Base-by-base conservation (phyloP, 1,140 invertebrate species). In the Halesus radiatus region DNA sequence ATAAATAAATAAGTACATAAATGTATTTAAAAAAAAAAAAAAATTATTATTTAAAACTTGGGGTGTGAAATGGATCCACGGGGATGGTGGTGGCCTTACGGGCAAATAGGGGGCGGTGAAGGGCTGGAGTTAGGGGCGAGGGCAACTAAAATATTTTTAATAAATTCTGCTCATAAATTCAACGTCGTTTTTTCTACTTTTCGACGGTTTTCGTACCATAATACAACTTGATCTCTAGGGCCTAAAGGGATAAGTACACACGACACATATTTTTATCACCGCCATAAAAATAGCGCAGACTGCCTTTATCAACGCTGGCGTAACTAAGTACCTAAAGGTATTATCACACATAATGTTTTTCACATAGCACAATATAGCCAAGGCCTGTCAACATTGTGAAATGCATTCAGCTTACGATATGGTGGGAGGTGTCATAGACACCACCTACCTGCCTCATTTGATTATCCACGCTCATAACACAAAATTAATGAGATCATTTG, bases 221-320 rank as follows among this genome's bases (percentile, higher is more conserved):
- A 3, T 7, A 45, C 37, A 13, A 45, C 1, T 45, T 37, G 1
- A 0, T 0, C 23, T 0, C 18, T 26, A 23, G 60, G 7, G 29
- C 20, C 3, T 18, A 64, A 53, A 53, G 68, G 68, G 15, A 52
- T 72, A 72, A 50, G 15, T 15, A 52, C 8, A 18, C 26, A 72
- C 45, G 68, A 45, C 68, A 72, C 13, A 72, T 52, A 64, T 68
- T 68, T 66, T 72, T 72, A 72, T 72, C 45, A 6, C 18, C 20
- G 16, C 56, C 7, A n/a, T 26, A 72, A 53, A 72, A 72, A 72
- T 72, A 72, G 68, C 45, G 18, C 45, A 72, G 45, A 53, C 45
- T n/a, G 68, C 3, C 54, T 22, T 72, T 52, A 52, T 72, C 68
- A 15, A 1, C 10, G 20, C 13, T 72, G 52, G 52, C 18, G 37